Evolutionary conservation across 2,888 invertebrate species (phyloP), one percentile per base, ranked within the genome.

Genomic region (Danaus chrysippus): DNA sequence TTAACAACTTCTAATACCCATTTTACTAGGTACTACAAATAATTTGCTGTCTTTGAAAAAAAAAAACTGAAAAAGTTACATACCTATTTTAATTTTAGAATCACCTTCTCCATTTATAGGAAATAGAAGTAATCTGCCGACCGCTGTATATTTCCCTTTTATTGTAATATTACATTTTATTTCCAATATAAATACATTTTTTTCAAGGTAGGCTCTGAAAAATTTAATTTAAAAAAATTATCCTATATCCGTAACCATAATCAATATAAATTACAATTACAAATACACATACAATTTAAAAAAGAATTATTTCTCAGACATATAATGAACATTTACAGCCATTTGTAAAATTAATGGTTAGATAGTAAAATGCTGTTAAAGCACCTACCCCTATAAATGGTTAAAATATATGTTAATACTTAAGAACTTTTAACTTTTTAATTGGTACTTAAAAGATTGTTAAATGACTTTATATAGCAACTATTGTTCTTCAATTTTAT

Each of bases 61-160:
- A 44, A 19, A 43, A 19, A 10, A n/a, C n/a, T n/a, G n/a, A n/a
- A 46, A 15, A 56, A 34, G 54, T 15, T 44, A 43, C 42, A 75
- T 76, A 91, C 91, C 83, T 61, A 91, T 90, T 84, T 89, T 91
- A 49, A 91, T 89, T 71, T 89, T 91, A 0, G 84, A 84, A 63
- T 91, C 91, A 42, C 91, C 91, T 75, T 90, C 91, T 0, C 91
- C 91, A 43, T 91, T 90, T 62, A 91, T 90, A 5, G 90, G 90
- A 70, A 91, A 90, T 1, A 91, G 75, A 13, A 91, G 75, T 11
- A 91, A 67, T 68, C 90, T 78, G 0, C 91, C 91, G 23, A 84
- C 87, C 1, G 91, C 91, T 0, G 87, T 90, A 70, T 91, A 91
- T 73, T 86, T 90, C 15, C 91, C 91, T 73, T 86, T 90, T 66